Base-by-base conservation (phyloP, 2,797 vertebrate species). In the Tapirus indicus region DNA sequence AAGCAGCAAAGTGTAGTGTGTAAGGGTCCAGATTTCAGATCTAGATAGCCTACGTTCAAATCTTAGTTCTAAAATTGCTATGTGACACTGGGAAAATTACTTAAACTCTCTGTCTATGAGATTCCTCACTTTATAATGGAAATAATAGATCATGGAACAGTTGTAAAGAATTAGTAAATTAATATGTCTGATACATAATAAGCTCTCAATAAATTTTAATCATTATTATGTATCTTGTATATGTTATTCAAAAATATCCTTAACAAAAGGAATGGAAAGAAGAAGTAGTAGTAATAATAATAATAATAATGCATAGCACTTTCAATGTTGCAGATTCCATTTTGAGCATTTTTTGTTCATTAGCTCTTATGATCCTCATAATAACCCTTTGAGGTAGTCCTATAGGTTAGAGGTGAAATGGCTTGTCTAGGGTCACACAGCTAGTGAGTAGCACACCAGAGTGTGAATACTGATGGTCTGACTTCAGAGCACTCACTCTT, bases 1-100 rank as follows among this genome's bases (percentile, higher is more conserved):
- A 74, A 94, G 29, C 32, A 56, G 4, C 27, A 41, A 96, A 60
- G 0, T 60, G 13, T 38, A 84, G 18, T 32, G 4, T 44, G 64
- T 74, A 85, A 77, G 69, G 14, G 41, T 16, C 56, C 44, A 49
- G 12, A 96, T 56, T 92, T 96, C 66, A 21, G 23, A 41, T 85
- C 68, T 91, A 86, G 54, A 62, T 7, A 77, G 11, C 1, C 35
- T 88, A 64, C 21, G 17, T 62, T 85, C 88, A 77, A 93, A 62
- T 71, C 20, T 49, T n/a, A 88, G 77, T 88, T 92, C 62, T 95
- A 75, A 88, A 94, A 93, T 69, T 72, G 56, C n/a, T 74, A 2
- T 60, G 38, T 92, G 54, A 29, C 27, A 12, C 38, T 91, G 17
- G 12, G 32, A 32, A 68, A 64, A 52, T 84, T 84, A 72, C 25